These are phyloP conservation scores for Meriones unguiculatus DNA, from an alignment of 2,113 vertebrate species.

Conservation along the genomic window DNA sequence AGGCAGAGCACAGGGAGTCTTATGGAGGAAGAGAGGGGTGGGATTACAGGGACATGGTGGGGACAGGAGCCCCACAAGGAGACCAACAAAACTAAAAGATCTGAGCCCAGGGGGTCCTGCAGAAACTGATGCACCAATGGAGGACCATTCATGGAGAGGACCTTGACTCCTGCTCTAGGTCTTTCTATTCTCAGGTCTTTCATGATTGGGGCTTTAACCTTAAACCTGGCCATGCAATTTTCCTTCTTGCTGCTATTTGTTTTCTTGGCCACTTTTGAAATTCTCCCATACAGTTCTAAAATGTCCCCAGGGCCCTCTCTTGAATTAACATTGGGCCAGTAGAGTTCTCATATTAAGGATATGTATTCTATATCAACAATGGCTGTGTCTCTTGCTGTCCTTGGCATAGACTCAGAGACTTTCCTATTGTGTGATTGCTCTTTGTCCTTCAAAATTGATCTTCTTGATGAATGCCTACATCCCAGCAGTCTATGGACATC, in stretches of 20 bases:
- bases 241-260: not conserved
- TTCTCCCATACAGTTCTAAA: not conserved
- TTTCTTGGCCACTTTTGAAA: not conserved
- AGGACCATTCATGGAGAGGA: no score
- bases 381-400: not conserved
- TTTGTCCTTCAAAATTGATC: constrained; percentile 41
- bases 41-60: no score
- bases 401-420: not conserved
- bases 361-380: not conserved
- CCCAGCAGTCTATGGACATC: not conserved
- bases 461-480: not conserved
- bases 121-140: no score
- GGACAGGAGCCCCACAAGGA: no score
- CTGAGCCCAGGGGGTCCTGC: no score
- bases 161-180: not conserved
- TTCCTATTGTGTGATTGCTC: not conserved
- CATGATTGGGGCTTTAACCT: not conserved
- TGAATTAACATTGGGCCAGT: constrained; percentile 6
- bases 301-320: not conserved
- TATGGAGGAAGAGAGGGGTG: no score
- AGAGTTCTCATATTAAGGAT: not conserved
- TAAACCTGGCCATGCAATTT: not conserved
- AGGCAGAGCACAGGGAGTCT: no score
- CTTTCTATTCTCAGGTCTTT: not conserved
- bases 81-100: no score